Evolutionary conservation across 2,113 vertebrate species (phyloP).

Genomic region (Dicaeum eximium): DNA sequence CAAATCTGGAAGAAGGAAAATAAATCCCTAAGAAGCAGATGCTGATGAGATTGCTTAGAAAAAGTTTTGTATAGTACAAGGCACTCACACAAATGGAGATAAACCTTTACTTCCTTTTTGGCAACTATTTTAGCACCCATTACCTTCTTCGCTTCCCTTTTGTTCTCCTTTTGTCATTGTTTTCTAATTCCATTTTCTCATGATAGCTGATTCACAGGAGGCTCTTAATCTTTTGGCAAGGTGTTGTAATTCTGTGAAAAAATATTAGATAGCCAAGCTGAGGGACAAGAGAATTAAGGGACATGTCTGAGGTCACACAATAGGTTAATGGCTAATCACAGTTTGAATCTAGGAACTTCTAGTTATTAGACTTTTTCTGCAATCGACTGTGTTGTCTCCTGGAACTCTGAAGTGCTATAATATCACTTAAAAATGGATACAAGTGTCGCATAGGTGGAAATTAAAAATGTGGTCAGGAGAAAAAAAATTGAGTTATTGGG

Average conservation of each 20-base stretch:
- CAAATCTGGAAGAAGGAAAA: background rate
- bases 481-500: background rate
- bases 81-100: background rate
- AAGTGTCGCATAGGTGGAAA: background rate
- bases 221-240: constrained; percentile 18
- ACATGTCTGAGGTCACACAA: constrained; percentile 4
- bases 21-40: background rate
- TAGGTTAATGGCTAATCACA: constrained; percentile 51
- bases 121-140: background rate
- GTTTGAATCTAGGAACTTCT: constrained; percentile 41
- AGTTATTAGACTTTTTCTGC: background rate
- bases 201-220: background rate
- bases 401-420: background rate
- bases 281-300: constrained; percentile 25
- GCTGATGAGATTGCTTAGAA: background rate
- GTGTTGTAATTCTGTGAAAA: constrained; percentile 24
- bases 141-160: background rate
- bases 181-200: background rate
- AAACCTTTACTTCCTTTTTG: background rate
- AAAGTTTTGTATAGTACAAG: background rate
- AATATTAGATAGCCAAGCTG: background rate
- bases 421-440: constrained; percentile 18
- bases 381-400: background rate
- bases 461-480: background rate
- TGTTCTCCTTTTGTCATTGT: background rate